phyloP scores from a whole-genome alignment of 1,140 invertebrate genomes.

The Micrasema longulum region DNA sequence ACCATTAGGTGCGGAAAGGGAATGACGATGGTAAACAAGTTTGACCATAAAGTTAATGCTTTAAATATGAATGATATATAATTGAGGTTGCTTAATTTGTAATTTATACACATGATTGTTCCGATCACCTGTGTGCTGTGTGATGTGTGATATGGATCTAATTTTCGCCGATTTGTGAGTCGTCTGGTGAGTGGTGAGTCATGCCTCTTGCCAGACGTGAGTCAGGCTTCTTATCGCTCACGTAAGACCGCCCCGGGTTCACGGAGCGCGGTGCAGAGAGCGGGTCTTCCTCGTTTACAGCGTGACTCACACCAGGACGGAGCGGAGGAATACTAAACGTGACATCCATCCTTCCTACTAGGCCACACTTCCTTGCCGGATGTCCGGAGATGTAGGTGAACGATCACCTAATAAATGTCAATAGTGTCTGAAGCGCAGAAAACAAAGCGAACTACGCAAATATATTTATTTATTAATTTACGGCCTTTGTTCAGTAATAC shows the following conservation, averaged over 20 bases:
- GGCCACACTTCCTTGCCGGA: conserved; percentile 14
- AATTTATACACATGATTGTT: conserved; percentile 22
- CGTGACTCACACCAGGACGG: background rate
- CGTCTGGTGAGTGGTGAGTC: conserved; percentile 7
- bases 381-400: background rate
- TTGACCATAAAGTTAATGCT: no score
- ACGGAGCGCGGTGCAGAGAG: conserved; percentile 2
- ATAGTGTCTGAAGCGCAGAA: no score
- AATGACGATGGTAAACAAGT: no score
- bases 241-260: conserved; percentile 20
- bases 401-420: background rate
- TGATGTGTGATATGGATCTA: no score
- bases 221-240: conserved; percentile 24
- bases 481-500: no score
- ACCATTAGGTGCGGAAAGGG: no score
- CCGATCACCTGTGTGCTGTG: conserved; percentile 23
- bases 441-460: no score
- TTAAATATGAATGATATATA: no score
- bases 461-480: no score
- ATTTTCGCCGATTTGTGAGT: conserved; percentile 6
- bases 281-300: background rate
- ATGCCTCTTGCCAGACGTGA: background rate
- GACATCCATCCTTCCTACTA: conserved; percentile 4
- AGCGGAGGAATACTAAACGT: conserved; percentile 5
- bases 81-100: no score